A percentile compares a stretch with the other conserved stretches of the same genome.
Evolutionary conservation across 2,888 invertebrate species (phyloP).

Genomic region (Chrysodeixis includens): DNA sequence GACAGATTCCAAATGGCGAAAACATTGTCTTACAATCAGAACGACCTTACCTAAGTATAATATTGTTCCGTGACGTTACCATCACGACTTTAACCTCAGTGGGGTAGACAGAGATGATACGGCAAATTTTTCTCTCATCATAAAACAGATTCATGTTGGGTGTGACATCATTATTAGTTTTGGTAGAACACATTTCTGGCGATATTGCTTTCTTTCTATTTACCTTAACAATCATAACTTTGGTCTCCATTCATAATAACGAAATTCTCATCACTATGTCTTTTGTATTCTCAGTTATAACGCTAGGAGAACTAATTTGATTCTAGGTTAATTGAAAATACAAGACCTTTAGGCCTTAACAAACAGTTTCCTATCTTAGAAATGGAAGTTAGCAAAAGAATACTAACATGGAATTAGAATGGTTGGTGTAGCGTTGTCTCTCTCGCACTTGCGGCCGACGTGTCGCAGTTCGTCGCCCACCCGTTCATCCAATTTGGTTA

Average conservation of each 20-base stretch:
- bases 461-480: conserved; percentile 17
- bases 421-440: background rate
- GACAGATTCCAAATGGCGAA: conserved; percentile 53
- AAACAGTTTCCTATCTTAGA: background rate
- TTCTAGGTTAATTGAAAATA: conserved; percentile 1
- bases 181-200: no score
- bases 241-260: background rate
- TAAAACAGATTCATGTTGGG: background rate
- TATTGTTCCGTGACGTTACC: conserved; percentile 34
- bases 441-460: background rate
- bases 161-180: conserved; percentile 3
- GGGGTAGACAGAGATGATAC: conserved; percentile 11
- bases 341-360: background rate
- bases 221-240: background rate
- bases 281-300: background rate
- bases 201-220: background rate
- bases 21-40: conserved; percentile 58
- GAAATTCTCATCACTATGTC: background rate
- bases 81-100: conserved; percentile 34
- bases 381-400: conserved; percentile 10
- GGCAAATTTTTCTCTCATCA: background rate
- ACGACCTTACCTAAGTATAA: conserved; percentile 54
- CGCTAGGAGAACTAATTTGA: background rate
- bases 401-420: conserved; percentile 13
- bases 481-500: conserved; percentile 55